Evolutionary conservation across 2,113 vertebrate genomes (phyloP).

Genomic region (Cinclus cinclus): DNA sequence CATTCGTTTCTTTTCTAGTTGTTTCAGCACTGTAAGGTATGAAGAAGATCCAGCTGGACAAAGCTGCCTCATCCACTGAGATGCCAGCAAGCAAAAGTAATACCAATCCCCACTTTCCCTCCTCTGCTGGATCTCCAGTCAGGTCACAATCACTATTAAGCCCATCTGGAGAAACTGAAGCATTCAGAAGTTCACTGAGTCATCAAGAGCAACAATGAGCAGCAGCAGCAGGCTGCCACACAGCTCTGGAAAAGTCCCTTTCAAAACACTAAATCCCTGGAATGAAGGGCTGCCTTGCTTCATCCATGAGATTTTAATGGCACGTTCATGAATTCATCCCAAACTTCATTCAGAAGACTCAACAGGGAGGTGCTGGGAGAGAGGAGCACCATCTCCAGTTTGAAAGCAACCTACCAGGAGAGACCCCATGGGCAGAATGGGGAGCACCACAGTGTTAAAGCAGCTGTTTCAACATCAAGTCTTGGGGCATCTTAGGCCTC

Average conservation of each 20-base stretch:
- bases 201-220: background rate
- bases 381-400: background rate
- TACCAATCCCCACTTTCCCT: background rate
- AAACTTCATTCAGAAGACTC: background rate
- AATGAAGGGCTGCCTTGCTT: background rate
- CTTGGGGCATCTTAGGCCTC: background rate
- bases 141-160: background rate
- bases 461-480: background rate
- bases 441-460: background rate
- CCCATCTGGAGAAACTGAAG: background rate
- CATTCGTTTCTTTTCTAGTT: background rate
- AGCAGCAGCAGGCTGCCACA: background rate
- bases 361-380: background rate
- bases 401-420: background rate
- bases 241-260: background rate
- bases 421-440: background rate
- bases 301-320: background rate
- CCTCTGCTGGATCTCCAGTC: background rate
- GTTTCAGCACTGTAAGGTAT: background rate
- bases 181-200: slow-evolving; percentile 1
- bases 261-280: background rate
- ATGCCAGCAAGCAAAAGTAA: background rate
- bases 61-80: background rate
- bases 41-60: background rate
- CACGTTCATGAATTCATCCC: background rate